Base-by-base conservation (phyloP, 2,113 vertebrate genomes). In the Bufo gargarizans region DNA sequence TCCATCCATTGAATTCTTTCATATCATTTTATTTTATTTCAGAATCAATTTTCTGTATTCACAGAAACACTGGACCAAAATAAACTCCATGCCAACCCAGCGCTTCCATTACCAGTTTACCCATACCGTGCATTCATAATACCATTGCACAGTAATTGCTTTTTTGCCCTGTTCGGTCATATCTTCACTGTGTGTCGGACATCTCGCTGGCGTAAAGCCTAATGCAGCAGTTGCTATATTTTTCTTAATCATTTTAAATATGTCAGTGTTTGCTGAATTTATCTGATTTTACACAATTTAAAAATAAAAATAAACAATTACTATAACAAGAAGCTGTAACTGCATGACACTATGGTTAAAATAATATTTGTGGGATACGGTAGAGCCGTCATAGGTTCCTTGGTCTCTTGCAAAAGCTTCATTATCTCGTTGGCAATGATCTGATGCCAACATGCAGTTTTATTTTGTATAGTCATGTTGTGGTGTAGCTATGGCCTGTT, bases 241-340 rank as follows among this genome's bases (percentile, higher is more conserved):
- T 87, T 80, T 55, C 53, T 87, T 86, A 33, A 33, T 69, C 59
- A 17, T 55, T 80, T 56, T 43, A 22, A 71, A 65, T 69, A 69
- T 87, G 86, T 87, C 76, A 79, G 16, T 77, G 61, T 86, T 79
- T 86, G 72, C 16, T 67, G 50, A 16, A 78, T 80, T 80, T 80
- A 79, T 87, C 63, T 56, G 20, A 65, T 77, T 86, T 86, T 79
- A 67, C 74, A 53, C 58, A 79, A n/a, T 53, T 6, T 17, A 5
- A 33, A 33, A 33, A 63, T 79, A 11, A 80, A 79, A 80, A 80
- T 19, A 87, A 87, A 87, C 33, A 79, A 8, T 86, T 45, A 56
- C 63, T 7, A 58, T 78, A 55, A 77, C 86, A 87, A 87, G 63
- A 87, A 80, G 45, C 55, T 77, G 47, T 65, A 49, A 50, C 20